These are phyloP conservation scores for Syrrhaptes paradoxus DNA, from an alignment of 2,113 vertebrate species.

Conservation along the genomic window DNA sequence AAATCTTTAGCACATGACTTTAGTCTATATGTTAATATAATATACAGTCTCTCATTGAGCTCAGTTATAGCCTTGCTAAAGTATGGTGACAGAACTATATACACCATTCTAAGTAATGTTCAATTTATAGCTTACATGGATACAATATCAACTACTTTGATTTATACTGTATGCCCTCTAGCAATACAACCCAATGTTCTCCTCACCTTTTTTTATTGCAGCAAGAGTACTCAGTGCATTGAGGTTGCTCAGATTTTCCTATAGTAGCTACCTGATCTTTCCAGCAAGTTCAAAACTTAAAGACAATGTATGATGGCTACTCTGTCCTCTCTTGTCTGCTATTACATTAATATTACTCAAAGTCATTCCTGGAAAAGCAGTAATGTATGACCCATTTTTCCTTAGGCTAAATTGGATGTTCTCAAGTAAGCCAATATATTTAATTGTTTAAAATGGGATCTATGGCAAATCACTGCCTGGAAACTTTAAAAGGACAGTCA, in stretches of 20 bases:
- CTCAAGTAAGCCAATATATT: not conserved
- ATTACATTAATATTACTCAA: constrained; percentile 27
- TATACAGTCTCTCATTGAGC: not conserved
- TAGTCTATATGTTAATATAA: not conserved
- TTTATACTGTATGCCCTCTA: constrained; percentile 46
- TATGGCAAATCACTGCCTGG: not conserved
- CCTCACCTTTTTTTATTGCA: constrained; percentile 10
- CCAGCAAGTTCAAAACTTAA: constrained; percentile 5
- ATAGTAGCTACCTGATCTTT: not conserved
- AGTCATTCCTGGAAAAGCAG: not conserved
- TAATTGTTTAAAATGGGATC: constrained; percentile 3
- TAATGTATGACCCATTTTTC: constrained; percentile 5
- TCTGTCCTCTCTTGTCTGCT: not conserved
- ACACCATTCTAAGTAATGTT: constrained; percentile 28
- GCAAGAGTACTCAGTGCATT: not conserved
- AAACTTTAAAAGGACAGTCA: not conserved
- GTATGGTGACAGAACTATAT: not conserved
- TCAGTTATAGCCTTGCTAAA: constrained; percentile 18
- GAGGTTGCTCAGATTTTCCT: constrained; percentile 4
- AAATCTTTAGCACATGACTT: not conserved
- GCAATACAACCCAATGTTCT: constrained; percentile 37
- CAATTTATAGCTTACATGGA: constrained; percentile 58
- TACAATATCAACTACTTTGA: constrained; percentile 42
- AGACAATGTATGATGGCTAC: not conserved
- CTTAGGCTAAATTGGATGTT: not conserved